Evolutionary conservation across 1,140 invertebrate species (phyloP).

Genomic region (Archivesica marissinica): DNA sequence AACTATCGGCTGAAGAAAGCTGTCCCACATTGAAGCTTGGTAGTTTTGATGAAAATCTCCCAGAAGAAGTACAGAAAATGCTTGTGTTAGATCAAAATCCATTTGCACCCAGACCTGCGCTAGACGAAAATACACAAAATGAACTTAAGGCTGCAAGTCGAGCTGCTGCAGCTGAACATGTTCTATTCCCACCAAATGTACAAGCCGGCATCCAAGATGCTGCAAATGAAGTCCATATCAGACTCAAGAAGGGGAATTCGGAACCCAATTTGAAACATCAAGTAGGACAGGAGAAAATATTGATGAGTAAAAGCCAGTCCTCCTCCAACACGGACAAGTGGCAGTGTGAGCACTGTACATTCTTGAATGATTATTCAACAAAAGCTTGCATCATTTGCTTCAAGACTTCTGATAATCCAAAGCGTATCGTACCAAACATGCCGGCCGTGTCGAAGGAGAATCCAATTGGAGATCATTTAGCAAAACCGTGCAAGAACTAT

Average conservation of each 20-base stretch:
- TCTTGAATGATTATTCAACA: constrained; percentile 2
- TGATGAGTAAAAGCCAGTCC: constrained; percentile 1
- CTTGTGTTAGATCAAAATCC: constrained; percentile 35
- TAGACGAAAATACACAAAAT: not conserved
- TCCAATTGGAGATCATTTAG: not conserved
- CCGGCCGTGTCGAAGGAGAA: not conserved
- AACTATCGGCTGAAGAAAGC: not conserved
- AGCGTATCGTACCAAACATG: not conserved
- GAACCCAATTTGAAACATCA: not conserved
- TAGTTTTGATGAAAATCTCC: constrained; percentile 28
- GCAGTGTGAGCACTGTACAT: constrained; percentile 60
- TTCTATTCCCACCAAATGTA: not conserved
- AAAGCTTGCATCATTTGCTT: constrained; percentile 31
- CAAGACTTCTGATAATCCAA: constrained; percentile 38
- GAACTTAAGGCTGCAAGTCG: no score
- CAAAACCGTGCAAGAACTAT: constrained; percentile 37
- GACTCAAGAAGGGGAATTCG: not conserved
- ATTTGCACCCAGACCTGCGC: not conserved
- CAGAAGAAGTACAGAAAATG: constrained; percentile 28
- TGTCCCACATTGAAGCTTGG: not conserved
- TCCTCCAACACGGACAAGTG: constrained; percentile 2
- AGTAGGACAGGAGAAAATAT: not conserved
- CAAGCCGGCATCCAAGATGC: not conserved
- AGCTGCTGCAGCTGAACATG: not conserved
- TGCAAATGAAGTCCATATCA: not conserved